Base-by-base conservation (phyloP, 2,888 invertebrate species). In the Eustalomyia histrio region DNA sequence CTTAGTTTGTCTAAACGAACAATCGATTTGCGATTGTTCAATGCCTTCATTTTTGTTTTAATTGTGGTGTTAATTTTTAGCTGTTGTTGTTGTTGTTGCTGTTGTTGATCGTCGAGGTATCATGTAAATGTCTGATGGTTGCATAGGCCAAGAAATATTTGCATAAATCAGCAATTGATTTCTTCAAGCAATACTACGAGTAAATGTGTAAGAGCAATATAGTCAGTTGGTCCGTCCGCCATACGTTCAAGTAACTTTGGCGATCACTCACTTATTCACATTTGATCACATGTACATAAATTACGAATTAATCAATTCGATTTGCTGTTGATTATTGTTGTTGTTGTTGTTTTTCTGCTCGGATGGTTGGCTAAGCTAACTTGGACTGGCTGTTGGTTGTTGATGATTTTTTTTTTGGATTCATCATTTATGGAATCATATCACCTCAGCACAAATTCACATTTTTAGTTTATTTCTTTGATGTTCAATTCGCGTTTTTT, bases 81-180 rank as follows among this genome's bases (percentile, higher is more conserved):
- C 16, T 63, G 35, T 39, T 43, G 39, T 14, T 47, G 64, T 12
- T 50, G 18, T 43, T 29, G 29, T 55, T 61, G 14, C 24, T 29
- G 17, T 61, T 47, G 7, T 61, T 47, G 14, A 24, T 29, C 16
- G 18, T 53, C 63, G 35, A 76, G 58, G 63, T 80, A 80, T 80
- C 80, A 76, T 80, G 80, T 80, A 81, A 81, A 78, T 81, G 74
- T 71, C 74, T 78, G 78, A 75, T 71, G 81, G 78, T 63, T 81
- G 69, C 81, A 81, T 74, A 81, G 81, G 81, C 78, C 81, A 81
- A 69, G 50, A 74, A 57, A 52, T 74, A 78, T 81, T 81, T 78
- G 78, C 81, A 81, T 81, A 81, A 78, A 81, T 81, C 81, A 81
- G 81, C 81, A 78, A 74, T 74, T 81, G 76, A 78, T 67, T 81